Conservation (phyloP, 2,797 vertebrate species). For the Atherinosoma microstoma region DNA sequence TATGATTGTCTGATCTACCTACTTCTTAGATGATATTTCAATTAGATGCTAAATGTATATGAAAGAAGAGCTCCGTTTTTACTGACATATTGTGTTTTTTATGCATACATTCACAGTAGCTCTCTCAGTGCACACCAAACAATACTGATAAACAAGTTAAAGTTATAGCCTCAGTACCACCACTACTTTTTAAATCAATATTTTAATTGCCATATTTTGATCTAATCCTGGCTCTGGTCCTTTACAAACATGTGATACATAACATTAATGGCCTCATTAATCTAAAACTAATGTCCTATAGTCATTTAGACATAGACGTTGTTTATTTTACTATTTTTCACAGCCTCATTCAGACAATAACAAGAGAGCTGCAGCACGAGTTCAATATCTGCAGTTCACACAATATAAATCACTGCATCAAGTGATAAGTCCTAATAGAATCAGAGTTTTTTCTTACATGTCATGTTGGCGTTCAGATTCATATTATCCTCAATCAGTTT, state of each 20-base stretch:
- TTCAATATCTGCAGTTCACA: background rate
- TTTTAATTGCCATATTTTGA: constrained; percentile 26
- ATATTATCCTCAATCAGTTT: background rate
- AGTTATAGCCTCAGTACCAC: background rate
- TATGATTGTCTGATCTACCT: constrained; percentile 21
- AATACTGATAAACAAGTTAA: background rate
- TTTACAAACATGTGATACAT: background rate
- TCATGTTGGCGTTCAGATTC: background rate
- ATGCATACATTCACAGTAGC: too few species aligned
- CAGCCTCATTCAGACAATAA: background rate
- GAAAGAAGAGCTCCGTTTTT: background rate
- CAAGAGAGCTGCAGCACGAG: background rate
- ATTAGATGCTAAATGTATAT: background rate
- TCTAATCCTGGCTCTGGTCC: constrained; percentile 6
- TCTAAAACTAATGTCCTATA: background rate
- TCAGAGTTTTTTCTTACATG: background rate
- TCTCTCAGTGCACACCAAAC: background rate
- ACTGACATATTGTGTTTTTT: background rate
- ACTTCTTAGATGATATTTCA: constrained; percentile 23
- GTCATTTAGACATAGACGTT: background rate
- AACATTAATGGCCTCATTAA: background rate
- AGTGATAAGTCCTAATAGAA: background rate
- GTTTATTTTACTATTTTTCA: background rate
- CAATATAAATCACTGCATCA: background rate
- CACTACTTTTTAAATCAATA: background rate